Percentiles rank a stretch among this genome's conserved stretches.
Conservation (phyloP, 1,140 invertebrate genomes). For the Babylonia areolata region DNA sequence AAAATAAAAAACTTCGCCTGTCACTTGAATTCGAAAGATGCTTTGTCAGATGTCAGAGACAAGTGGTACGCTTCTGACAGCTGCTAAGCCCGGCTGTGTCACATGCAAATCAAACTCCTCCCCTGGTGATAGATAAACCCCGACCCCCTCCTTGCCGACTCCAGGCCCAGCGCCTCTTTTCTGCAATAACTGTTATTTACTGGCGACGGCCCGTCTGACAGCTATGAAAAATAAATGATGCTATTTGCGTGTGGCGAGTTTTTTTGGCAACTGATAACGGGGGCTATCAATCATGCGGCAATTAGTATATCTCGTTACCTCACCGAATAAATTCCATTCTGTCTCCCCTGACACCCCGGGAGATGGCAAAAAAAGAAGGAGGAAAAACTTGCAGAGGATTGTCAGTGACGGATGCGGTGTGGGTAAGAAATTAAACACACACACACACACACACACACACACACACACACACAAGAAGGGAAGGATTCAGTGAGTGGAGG, state of each 20-base stretch:
- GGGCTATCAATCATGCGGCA: constrained; percentile 68
- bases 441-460: too few species aligned
- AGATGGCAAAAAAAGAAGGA: neutral
- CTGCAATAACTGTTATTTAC: constrained; percentile 69
- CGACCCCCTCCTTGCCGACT: constrained; percentile 46
- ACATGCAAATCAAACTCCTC: constrained; percentile 51
- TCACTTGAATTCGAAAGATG: constrained; percentile 41
- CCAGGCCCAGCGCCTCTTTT: constrained; percentile 51
- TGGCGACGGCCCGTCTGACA: constrained; percentile 59
- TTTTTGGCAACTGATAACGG: constrained; percentile 64
- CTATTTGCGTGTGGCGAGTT: constrained; percentile 63
- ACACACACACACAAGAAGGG: too few species aligned
- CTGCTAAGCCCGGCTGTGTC: constrained; percentile 42
- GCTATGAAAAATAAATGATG: constrained; percentile 73
- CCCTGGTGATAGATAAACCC: constrained; percentile 51
- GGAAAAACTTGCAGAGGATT: neutral
- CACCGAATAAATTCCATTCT: constrained; percentile 59
- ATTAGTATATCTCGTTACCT: constrained; percentile 71
- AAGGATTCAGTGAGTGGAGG: too few species aligned
- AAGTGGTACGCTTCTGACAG: constrained; percentile 47
- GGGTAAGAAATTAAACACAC: neutral
- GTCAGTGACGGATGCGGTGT: neutral
- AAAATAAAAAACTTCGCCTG: constrained; percentile 40
- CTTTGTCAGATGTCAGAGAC: constrained; percentile 45
- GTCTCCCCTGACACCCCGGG: constrained; percentile 40